Percentiles rank a stretch among this genome's conserved stretches.
Evolutionary conservation across 1,140 invertebrate species (phyloP).

Genomic region (Hylyphantes graminicola): DNA sequence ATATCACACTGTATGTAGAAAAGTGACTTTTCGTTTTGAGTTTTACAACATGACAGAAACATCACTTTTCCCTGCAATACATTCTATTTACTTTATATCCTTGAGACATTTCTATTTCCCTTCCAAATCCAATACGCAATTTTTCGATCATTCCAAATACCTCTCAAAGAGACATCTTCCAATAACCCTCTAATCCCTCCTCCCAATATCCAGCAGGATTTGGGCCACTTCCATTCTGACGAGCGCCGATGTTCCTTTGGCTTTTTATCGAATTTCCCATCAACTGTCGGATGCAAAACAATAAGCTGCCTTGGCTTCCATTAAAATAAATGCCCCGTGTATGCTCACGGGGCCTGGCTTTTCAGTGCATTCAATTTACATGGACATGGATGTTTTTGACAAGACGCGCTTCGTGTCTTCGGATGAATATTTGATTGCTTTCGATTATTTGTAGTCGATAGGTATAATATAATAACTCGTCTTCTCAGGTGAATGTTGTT

Average conservation of each 20-base stretch:
- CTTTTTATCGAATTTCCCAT: constrained; percentile 41
- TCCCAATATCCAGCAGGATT: background rate
- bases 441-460: constrained; percentile 3
- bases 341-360: background rate
- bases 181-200: background rate
- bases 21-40: too few species aligned
- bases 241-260: background rate
- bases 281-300: constrained; percentile 34
- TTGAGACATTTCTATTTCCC: too few species aligned
- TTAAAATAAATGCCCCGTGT: constrained; percentile 28
- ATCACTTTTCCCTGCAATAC: too few species aligned
- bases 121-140: too few species aligned
- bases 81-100: too few species aligned
- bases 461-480: too few species aligned
- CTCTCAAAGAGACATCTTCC: background rate
- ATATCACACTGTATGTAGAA: too few species aligned
- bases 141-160: background rate
- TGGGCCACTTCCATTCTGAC: background rate
- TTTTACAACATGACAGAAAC: too few species aligned
- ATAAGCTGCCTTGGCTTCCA: constrained; percentile 17
- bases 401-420: constrained; percentile 13
- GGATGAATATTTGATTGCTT: constrained; percentile 44
- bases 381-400: constrained; percentile 20
- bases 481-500: too few species aligned
- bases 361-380: constrained; percentile 42